These are phyloP conservation scores for Gnathochromis pfefferi DNA, from an alignment of 2,113 vertebrate species.

Conservation along the genomic window DNA sequence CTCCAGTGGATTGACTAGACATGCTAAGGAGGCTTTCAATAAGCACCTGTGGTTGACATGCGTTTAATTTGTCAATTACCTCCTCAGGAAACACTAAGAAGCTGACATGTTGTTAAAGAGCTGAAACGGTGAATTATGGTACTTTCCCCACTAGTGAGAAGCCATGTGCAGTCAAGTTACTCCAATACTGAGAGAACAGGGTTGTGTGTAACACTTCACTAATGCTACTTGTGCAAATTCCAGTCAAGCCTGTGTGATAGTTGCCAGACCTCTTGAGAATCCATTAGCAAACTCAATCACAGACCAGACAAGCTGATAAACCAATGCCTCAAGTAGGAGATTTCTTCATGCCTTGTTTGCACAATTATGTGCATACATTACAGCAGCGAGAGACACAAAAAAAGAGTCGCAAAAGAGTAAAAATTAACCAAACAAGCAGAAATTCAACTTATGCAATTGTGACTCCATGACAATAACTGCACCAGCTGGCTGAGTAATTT, in stretches of 20 bases:
- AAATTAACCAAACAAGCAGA: conserved; percentile 30
- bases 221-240: conserved; percentile 5
- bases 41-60: background rate
- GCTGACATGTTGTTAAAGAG: background rate
- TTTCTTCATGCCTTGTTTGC: conserved; percentile 18
- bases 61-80: background rate
- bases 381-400: background rate
- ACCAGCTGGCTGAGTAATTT: conserved; percentile 30
- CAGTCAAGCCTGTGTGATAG: background rate
- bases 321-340: background rate
- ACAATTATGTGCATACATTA: conserved; percentile 17
- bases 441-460: conserved; percentile 25
- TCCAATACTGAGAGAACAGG: background rate
- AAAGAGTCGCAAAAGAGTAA: background rate
- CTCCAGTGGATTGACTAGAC: background rate
- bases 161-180: background rate
- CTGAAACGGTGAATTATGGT: background rate
- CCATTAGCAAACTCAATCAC: conserved; percentile 32
- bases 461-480: conserved; percentile 8
- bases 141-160: background rate
- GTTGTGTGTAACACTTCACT: conserved; percentile 1
- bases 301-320: conserved; percentile 24
- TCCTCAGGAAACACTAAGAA: background rate
- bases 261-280: conserved; percentile 6
- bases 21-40: background rate